phyloP scores from a whole-genome alignment of 2,797 vertebrate genomes.

The Acrossocheilus fasciatus region DNA sequence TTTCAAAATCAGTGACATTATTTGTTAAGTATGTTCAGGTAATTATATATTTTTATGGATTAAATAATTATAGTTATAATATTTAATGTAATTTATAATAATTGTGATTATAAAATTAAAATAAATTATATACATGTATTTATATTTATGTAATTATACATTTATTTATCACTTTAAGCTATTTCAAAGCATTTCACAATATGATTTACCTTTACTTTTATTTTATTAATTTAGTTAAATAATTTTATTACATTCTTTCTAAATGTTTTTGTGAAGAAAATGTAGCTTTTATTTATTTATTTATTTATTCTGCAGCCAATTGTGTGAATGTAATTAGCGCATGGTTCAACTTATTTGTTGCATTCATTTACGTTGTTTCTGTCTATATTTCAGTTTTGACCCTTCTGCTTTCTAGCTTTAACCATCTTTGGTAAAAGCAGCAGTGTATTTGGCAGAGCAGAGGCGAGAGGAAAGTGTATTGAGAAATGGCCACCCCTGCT shows the following conservation, averaged over 20 bases:
- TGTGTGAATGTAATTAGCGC: neutral
- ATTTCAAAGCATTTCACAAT: neutral
- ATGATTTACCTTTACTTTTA: too few relatives aligned
- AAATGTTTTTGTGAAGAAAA: neutral
- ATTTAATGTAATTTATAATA: too few relatives aligned
- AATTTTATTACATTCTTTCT: neutral
- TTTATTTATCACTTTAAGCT: neutral
- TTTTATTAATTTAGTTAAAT: neutral
- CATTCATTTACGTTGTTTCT: neutral
- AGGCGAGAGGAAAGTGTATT: slow-evolving; percentile 74
- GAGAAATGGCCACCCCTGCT: slow-evolving; percentile 60
- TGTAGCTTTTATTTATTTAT: neutral
- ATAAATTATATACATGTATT: neutral
- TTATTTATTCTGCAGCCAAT: neutral
- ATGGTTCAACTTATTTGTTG: neutral
- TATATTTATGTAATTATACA: too few relatives aligned
- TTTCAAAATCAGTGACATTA: neutral
- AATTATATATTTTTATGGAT: too few relatives aligned
- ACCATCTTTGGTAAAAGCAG: slow-evolving; percentile 17
- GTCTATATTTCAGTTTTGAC: neutral
- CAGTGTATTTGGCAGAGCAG: slow-evolving; percentile 10
- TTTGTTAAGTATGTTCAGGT: neutral
- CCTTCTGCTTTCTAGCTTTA: neutral
- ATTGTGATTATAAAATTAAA: too few relatives aligned
- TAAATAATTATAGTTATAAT: too few relatives aligned